These are phyloP conservation scores for Chelon auratus DNA, from an alignment of 2,797 vertebrate species.

Conservation along the genomic window DNA sequence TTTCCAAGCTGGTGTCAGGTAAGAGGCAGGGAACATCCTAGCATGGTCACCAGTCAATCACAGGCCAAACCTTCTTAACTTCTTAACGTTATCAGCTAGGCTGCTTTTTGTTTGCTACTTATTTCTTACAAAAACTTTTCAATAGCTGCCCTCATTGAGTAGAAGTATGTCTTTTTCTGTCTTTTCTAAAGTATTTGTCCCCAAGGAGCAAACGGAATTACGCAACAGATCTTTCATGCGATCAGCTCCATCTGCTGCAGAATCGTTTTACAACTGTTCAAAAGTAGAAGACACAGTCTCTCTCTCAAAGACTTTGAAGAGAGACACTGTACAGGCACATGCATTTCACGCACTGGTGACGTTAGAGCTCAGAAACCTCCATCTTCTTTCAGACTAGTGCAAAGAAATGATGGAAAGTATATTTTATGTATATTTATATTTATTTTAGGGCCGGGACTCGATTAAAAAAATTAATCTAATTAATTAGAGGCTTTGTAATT, in stretches of 20 bases:
- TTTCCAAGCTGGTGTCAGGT: too few relatives aligned
- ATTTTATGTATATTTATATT: slow-evolving; percentile 1
- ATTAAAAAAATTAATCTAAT: too few relatives aligned
- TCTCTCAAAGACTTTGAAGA: neutral
- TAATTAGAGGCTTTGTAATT: too few relatives aligned
- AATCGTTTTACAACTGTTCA: slow-evolving; percentile 32
- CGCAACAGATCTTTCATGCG: slow-evolving; percentile 29
- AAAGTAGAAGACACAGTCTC: slow-evolving; percentile 6
- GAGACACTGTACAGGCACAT: too few relatives aligned
- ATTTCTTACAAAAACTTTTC: neutral
- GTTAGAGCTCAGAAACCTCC: too few relatives aligned
- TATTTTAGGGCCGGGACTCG: too few relatives aligned
- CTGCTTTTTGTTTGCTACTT: neutral
- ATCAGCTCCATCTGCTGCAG: slow-evolving; percentile 31
- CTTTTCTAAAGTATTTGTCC: slow-evolving; percentile 23
- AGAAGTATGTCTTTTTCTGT: slow-evolving; percentile 2
- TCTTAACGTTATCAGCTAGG: neutral
- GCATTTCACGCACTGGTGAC: too few relatives aligned
- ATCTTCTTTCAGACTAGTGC: too few relatives aligned
- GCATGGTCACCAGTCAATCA: too few relatives aligned
- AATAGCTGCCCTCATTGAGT: neutral
- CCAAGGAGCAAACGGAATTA: slow-evolving; percentile 33
- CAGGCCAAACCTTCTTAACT: too few relatives aligned
- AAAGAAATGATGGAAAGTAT: neutral
- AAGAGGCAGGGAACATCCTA: too few relatives aligned